A percentile compares a stretch with the other conserved stretches of the same genome.
phyloP scores from a whole-genome alignment of 2,797 vertebrate genomes.

The Microhierax caerulescens region DNA sequence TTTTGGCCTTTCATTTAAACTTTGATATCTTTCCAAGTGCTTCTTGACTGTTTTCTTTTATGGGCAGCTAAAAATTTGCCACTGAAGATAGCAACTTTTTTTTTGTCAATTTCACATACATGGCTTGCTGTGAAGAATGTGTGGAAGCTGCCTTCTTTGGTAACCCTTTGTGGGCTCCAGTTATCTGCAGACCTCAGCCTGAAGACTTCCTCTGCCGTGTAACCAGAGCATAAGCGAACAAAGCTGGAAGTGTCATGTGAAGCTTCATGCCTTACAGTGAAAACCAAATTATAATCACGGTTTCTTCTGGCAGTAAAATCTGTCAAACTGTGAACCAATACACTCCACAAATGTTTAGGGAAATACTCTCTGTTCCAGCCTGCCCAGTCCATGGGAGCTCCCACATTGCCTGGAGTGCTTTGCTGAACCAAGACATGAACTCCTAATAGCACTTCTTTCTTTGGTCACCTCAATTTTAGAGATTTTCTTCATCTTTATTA shows the following conservation, averaged over 20 bases:
- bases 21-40: slow-evolving; percentile 27
- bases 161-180: background rate
- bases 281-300: background rate
- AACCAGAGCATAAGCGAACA: background rate
- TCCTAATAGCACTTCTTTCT: background rate
- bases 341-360: accelerated
- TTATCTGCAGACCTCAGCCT: background rate
- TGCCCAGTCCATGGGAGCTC: background rate
- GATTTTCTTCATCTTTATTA: background rate
- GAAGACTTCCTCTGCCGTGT: background rate
- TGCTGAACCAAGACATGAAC: background rate
- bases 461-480: background rate
- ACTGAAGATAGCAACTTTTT: background rate
- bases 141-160: background rate
- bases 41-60: background rate
- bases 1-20: background rate
- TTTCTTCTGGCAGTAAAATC: background rate
- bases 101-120: background rate
- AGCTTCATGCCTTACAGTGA: background rate
- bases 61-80: background rate
- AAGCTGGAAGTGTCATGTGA: background rate
- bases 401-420: background rate
- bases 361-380: background rate
- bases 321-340: background rate
- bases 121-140: background rate